Base-by-base conservation (phyloP, 1,140 invertebrate genomes). In the Anoplolepis gracilipes region DNA sequence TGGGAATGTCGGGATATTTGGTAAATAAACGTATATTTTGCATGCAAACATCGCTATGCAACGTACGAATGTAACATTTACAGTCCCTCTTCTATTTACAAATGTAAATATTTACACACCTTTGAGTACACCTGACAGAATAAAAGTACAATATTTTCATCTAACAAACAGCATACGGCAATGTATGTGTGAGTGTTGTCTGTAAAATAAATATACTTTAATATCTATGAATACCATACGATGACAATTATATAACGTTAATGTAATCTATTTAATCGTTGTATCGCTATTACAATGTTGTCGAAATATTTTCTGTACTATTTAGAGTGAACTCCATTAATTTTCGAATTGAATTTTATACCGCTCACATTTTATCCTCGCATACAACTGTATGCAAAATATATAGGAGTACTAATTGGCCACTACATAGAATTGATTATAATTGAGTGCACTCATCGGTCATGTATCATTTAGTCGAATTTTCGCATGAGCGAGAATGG, bases 111-210 rank as follows among this genome's bases (percentile, higher is more conserved):
- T 82, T 82, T 82, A 59, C 55, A 22, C 33, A 82, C 36, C 67
- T 82, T 82, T 82, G 78, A 72, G 36, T 59, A 59, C 53, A 82
- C 65, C 36, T 46, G 78, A 59, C 78, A 59, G 36, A 82, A 73
- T 82, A 82, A 82, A 61, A 62, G 67, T 72, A 82, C 67, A 82
- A 82, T 73, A 82, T 82, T 82, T 82, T 39, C 53, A 73, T 82
- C 25, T 46, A 59, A 82, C 78, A 72, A 72, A 82, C 55, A 82
- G 53, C 33, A 46, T 53, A 72, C 16, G 46, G 4, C 42, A 73
- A 59, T 49, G 16, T 16, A 49, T 16, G 13, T 46, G 46, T 19
- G 46, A 19, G 46, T 49, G 46, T 49, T 19, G 67, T 82, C 55
- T 33, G n/a, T 36, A 42, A n/a, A 22, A n/a, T 13, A 72, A 49